A percentile compares a stretch with the other conserved stretches of the same genome.
phyloP scores from a whole-genome alignment of 1,140 invertebrate genomes.

The Hesperophylax magnus region DNA sequence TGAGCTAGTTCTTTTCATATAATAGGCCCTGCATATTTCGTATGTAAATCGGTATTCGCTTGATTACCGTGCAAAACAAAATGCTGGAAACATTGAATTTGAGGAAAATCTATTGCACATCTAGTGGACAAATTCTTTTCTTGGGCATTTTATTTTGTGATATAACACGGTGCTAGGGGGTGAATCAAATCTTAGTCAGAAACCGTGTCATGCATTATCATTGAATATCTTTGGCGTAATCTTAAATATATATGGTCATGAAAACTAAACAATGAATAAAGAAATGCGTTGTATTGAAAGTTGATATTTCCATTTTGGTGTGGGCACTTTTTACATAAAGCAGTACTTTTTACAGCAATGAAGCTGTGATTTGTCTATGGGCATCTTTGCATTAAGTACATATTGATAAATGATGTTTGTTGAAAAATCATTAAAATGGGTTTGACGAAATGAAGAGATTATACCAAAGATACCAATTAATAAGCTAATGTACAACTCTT shows the following conservation, averaged over 20 bases:
- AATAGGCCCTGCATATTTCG: no score
- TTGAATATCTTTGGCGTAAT: slow-evolving; percentile 44
- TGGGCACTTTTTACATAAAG: slow-evolving; percentile 10
- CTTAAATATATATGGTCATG: neutral
- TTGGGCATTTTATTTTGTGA: slow-evolving; percentile 59
- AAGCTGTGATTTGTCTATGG: slow-evolving; percentile 5
- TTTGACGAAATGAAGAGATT: slow-evolving; percentile 27
- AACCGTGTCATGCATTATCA: slow-evolving; percentile 68
- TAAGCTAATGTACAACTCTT: slow-evolving; percentile 38
- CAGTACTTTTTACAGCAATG: slow-evolving; percentile 22
- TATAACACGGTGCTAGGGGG: slow-evolving; percentile 72
- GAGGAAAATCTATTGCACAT: slow-evolving; percentile 13
- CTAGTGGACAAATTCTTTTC: slow-evolving; percentile 10
- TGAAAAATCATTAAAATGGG: neutral
- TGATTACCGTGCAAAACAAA: no score
- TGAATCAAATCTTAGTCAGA: slow-evolving; percentile 67
- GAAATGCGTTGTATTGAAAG: no score
- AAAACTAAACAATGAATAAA: slow-evolving; percentile 2
- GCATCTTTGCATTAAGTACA: neutral
- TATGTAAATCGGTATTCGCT: neutral
- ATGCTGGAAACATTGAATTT: neutral
- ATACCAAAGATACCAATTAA: slow-evolving; percentile 44
- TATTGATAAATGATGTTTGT: slow-evolving; percentile 1
- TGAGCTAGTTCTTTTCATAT: no score
- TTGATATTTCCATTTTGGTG: neutral